Base-by-base conservation (phyloP, 2,888 invertebrate species). In the Serrognathus titanus region DNA sequence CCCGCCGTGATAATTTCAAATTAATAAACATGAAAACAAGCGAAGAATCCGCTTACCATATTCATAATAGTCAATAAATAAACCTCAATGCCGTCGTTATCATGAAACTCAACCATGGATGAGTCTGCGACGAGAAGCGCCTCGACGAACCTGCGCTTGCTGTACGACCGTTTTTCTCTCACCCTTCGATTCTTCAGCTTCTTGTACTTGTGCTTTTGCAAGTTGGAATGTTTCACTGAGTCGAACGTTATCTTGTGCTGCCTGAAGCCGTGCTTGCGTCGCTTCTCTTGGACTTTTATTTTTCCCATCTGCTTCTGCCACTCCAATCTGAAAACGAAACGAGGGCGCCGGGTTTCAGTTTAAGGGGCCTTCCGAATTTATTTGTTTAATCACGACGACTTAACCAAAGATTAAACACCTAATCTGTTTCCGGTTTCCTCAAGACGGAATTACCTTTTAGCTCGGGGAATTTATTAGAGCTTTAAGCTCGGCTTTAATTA, bases 51-150 rank as follows among this genome's bases (percentile, higher is more conserved):
- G 63, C 78, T 76, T 77, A 84, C 94, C 91, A 94, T 94, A 75
- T 94, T 95, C 92, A 94, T 93, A 63, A 95, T 89, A 51, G 94
- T 94, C 51, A 95, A 82, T 31, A 95, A 84, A 77, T 95, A 94
- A 6, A 87, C 90, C 74, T 92, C 89, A 64, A 93, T 83, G 71
- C 90, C 90, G 67, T 88, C 86, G 68, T 89, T 84, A 66, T 84
- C 81, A 78, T 95, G 94, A 75, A 92, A 94, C 51, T 89, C 86
- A 65, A 90, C 86, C 93, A 94, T 94, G 64, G 88, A 87, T 53
- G 85, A 83, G 79, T 95, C 94, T 38, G 94, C 94, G 51, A 94
- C 94, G 51, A 95, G 83, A 53, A 94, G 80, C 1, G 92, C 89
- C 78, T 94, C 94, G 39, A 94, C 93, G 76, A 88, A 90, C 53